Conservation (phyloP, 2,113 vertebrate genomes). For the Microtus richardsoni region DNA sequence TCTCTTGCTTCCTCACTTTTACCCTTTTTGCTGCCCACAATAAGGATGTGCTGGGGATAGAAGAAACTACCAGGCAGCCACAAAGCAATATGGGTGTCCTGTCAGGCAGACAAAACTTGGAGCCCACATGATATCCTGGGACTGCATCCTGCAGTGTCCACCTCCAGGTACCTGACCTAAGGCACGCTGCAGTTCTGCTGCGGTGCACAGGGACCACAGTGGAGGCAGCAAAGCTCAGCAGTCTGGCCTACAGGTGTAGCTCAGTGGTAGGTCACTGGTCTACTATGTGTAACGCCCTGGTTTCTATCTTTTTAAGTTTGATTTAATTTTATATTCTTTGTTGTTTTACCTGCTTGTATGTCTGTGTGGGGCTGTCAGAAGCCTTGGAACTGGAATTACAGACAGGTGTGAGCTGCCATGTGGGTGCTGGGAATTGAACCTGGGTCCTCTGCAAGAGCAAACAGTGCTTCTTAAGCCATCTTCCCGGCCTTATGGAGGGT, state of each 20-base stretch:
- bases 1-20: not conserved
- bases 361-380: not conserved
- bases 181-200: not conserved
- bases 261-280: not conserved
- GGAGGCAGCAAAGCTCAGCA: not conserved
- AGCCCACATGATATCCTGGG: not conserved
- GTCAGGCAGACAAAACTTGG: not conserved
- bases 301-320: not conserved
- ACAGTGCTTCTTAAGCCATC: not conserved
- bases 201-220: not conserved
- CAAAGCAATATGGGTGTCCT: not conserved
- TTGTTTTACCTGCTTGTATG: not conserved
- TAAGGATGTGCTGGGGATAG: not conserved
- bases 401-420: not conserved
- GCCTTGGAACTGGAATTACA: not conserved
- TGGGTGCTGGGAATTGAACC: not conserved
- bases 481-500: too few relatives aligned
- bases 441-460: not conserved
- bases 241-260: not conserved
- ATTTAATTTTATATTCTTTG: not conserved
- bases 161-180: not conserved
- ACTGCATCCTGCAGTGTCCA: not conserved
- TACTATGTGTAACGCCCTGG: not conserved
- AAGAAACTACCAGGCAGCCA: not conserved
- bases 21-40: not conserved